A percentile compares a stretch with the other conserved stretches of the same genome.
These are phyloP conservation scores for Lasius fuliginosus DNA, from an alignment of 2,888 invertebrate genomes.

Conservation along the genomic window DNA sequence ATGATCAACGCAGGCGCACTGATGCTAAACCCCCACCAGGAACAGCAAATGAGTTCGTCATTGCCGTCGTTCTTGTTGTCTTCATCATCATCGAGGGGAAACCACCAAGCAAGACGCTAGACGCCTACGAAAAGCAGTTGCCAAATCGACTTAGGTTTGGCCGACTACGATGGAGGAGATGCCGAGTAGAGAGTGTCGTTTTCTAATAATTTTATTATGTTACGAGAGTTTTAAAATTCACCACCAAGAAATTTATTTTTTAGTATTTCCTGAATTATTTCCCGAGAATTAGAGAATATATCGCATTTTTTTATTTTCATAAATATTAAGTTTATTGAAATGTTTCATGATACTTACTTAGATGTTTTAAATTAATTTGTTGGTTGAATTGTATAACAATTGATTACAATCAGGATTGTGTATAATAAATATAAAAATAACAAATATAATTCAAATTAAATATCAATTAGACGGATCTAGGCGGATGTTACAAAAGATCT, in stretches of 20 bases:
- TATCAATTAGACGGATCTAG: background rate
- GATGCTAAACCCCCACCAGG: slow-evolving; percentile 75
- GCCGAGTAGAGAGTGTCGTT: slow-evolving; percentile 22
- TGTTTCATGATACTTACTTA: background rate
- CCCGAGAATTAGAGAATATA: background rate
- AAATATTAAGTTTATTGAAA: background rate
- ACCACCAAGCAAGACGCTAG: slow-evolving; percentile 61
- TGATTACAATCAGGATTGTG: background rate
- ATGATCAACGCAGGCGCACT: slow-evolving; percentile 82
- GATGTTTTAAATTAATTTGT: slow-evolving; percentile 6
- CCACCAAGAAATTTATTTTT: slow-evolving; percentile 17
- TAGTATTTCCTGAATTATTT: background rate
- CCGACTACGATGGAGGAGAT: slow-evolving; percentile 4
- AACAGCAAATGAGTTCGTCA: slow-evolving; percentile 65
- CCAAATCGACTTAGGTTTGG: slow-evolving; percentile 58
- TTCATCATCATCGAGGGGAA: slow-evolving; percentile 60
- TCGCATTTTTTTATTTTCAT: background rate
- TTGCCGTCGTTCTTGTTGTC: slow-evolving; percentile 61
- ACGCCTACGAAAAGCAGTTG: slow-evolving; percentile 70
- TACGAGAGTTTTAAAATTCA: slow-evolving; percentile 24
- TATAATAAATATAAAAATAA: background rate
- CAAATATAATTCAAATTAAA: background rate
- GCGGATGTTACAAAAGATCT: background rate
- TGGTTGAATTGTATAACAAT: background rate
- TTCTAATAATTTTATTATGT: slow-evolving; percentile 28